Evolutionary conservation across 2,888 invertebrate genomes (phyloP).

Genomic region (Pogonocherus hispidulus): DNA sequence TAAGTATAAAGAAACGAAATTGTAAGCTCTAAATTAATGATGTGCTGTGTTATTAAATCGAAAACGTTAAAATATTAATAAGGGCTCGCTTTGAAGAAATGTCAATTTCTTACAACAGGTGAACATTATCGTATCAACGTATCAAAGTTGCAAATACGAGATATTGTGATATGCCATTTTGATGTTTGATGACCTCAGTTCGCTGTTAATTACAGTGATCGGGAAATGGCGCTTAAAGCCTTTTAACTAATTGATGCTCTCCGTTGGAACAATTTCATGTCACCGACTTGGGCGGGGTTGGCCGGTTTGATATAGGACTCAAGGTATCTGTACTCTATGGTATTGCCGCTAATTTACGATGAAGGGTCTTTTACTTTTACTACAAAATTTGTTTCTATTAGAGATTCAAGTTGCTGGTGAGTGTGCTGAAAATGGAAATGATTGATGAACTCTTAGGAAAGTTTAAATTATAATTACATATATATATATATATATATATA

Average conservation of each 20-base stretch:
- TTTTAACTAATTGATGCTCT: slow-evolving; percentile 24
- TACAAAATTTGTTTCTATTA: too few species aligned
- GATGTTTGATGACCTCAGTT: background rate
- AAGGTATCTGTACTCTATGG: too few species aligned
- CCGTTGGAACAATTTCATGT: slow-evolving; percentile 1
- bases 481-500: too few species aligned
- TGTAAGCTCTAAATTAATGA: slow-evolving; percentile 34
- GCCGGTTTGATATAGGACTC: background rate
- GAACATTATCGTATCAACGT: slow-evolving; percentile 37
- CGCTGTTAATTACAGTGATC: slow-evolving; percentile 20
- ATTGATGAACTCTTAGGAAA: too few species aligned
- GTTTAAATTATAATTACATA: too few species aligned
- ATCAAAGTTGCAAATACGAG: slow-evolving; percentile 35
- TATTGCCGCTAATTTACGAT: too few species aligned
- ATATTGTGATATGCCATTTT: slow-evolving; percentile 8
- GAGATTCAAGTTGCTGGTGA: too few species aligned
- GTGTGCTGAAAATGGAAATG: too few species aligned
- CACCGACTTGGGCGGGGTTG: background rate
- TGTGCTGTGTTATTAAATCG: slow-evolving; percentile 36
- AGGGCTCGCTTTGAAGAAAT: slow-evolving; percentile 26
- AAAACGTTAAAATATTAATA: slow-evolving; percentile 38
- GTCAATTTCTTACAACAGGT: slow-evolving; percentile 37
- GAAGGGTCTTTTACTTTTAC: too few species aligned
- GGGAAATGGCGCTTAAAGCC: slow-evolving; percentile 11
- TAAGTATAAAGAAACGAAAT: slow-evolving; percentile 27